Evolutionary conservation across 2,888 invertebrate species (phyloP), one percentile per base, ranked within the genome.

Genomic region (Flabesymbios commensalis): DNA sequence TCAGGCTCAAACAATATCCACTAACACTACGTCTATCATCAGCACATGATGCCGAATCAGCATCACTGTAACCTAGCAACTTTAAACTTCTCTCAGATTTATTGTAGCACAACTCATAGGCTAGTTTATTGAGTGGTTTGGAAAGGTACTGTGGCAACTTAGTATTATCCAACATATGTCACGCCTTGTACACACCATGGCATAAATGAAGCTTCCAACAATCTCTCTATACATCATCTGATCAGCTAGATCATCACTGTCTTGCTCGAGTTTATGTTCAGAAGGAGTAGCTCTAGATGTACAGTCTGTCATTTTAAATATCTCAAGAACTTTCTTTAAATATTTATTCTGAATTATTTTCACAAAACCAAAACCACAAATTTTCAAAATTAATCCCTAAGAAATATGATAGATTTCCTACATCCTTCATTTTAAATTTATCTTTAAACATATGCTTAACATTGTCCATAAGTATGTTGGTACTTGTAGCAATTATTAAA

Each of bases 341-440:
- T 55, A 55, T 42, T 28, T 43, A 17, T 24, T 17, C 28, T 55
- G 55, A 17, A 14, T 43, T 43, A 55, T 55, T 22, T 41, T 55
- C 3, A 55, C 29, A 7, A 5, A 22, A 4, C n/a, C 55, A 10
- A 45, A 31, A 22, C 24, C 31, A 24, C n/a, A n/a, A n/a, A n/a
- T 31, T 41, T 24, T 52, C 32, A 57, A 67, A 66, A 7, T 28
- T 48, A 55, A 64, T 63, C 14, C 62, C 62, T 29, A 67, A 51
- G 45, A 67, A 62, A 3, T 39, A 60, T 41, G 45, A 39, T 4
- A 61, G 31, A 32, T 42, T 51, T 1, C 65, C 65, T 0, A 62
- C 39, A 48, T 65, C 65, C 55, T 64, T 65, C 67, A 65, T 67
- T n/a, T 57, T 29, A 41, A 64, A 66, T 47, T 3, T 64, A 10